Conservation (phyloP, 2,888 invertebrate genomes). For the Apodemia duryi region DNA sequence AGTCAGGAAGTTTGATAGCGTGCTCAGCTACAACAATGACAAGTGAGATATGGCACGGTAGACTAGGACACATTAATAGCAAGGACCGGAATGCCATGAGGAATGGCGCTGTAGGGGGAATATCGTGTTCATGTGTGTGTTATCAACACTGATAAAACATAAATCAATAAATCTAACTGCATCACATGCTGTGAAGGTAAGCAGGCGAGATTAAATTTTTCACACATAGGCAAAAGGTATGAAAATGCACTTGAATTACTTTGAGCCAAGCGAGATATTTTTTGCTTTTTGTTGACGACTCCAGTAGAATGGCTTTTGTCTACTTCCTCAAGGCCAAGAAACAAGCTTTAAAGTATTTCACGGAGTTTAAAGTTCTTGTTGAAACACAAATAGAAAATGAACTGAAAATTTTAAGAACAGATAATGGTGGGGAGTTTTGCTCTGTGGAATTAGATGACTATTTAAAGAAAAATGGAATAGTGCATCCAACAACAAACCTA, state of each 20-base stretch:
- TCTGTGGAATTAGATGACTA: slow-evolving; percentile 13
- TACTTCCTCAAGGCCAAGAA: slow-evolving; percentile 6
- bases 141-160: slow-evolving; percentile 17
- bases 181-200: slow-evolving; percentile 26
- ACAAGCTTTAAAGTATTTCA: slow-evolving; percentile 6
- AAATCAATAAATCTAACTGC: slow-evolving; percentile 19
- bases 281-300: slow-evolving; percentile 8
- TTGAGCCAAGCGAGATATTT: not conserved
- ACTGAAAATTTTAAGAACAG: slow-evolving; percentile 19
- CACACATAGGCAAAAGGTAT: no score
- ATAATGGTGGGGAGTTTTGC: slow-evolving; percentile 20
- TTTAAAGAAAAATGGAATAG: not conserved
- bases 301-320: not conserved
- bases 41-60: slow-evolving; percentile 22
- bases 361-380: slow-evolving; percentile 12
- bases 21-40: slow-evolving; percentile 14
- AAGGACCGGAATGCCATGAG: slow-evolving; percentile 25
- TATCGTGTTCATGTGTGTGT: no score
- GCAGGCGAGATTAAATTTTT: slow-evolving; percentile 22
- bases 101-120: slow-evolving; percentile 25
- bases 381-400: slow-evolving; percentile 17
- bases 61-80: slow-evolving; percentile 27
- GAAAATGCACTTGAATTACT: not conserved
- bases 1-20: no score
- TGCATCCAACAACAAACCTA: not conserved